These are phyloP conservation scores for Megastigmus dorsalis DNA, from an alignment of 2,888 invertebrate genomes.

Conservation along the genomic window DNA sequence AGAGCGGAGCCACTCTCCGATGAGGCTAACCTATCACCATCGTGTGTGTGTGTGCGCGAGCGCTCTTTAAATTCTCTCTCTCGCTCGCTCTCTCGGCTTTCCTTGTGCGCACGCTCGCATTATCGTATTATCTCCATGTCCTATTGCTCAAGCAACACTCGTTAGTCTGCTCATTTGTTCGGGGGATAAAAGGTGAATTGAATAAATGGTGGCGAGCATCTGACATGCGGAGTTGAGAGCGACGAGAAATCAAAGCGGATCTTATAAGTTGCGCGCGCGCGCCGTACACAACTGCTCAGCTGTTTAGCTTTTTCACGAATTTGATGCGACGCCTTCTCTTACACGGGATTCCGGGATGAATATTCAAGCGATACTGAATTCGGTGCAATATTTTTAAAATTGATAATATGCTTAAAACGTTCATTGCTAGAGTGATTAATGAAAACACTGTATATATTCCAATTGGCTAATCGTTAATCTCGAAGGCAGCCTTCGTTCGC, in stretches of 20 bases:
- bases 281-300: too few relatives aligned
- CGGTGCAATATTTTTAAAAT: too few relatives aligned
- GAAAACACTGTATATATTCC: too few relatives aligned
- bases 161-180: constrained; percentile 44
- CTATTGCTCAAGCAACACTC: constrained; percentile 36
- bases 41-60: background rate
- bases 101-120: background rate
- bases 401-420: background rate
- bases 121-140: constrained; percentile 34
- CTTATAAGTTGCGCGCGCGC: too few relatives aligned
- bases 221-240: background rate
- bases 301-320: too few relatives aligned
- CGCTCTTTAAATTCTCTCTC: background rate
- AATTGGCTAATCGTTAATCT: too few relatives aligned
- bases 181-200: constrained; percentile 40
- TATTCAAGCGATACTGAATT: too few relatives aligned
- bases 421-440: too few relatives aligned
- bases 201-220: constrained; percentile 35
- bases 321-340: too few relatives aligned
- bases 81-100: background rate
- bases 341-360: too few relatives aligned
- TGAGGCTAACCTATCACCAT: constrained; percentile 42
- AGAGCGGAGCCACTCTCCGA: background rate
- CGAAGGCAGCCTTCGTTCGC: too few relatives aligned
- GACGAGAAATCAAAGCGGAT: constrained; percentile 19